These are phyloP conservation scores for Neoniphon sammara DNA, from an alignment of 2,797 vertebrate genomes.

Conservation along the genomic window DNA sequence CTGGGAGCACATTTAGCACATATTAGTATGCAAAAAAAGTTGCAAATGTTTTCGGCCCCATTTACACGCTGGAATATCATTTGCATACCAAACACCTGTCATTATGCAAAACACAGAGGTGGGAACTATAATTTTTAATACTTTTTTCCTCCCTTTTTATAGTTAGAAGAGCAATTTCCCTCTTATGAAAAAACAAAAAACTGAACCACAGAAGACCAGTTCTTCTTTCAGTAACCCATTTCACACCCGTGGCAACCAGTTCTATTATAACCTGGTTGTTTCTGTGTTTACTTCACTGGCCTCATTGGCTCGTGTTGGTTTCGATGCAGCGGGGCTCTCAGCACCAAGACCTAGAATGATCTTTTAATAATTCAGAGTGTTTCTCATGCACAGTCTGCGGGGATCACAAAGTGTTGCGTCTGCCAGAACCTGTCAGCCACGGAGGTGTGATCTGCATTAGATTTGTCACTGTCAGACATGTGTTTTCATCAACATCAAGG, in stretches of 20 bases:
- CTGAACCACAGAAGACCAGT: not conserved
- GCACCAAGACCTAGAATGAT: conserved; percentile 40
- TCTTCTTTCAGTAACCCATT: conserved; percentile 12
- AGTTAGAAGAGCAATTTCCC: not conserved
- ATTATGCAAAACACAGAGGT: conserved; percentile 7
- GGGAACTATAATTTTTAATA: not conserved
- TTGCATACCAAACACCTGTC: conserved; percentile 40
- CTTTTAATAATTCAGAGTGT: conserved; percentile 59
- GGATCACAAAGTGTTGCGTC: conserved; percentile 30
- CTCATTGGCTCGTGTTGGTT: conserved; percentile 42
- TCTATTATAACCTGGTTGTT: not conserved
- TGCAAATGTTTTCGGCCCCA: conserved; percentile 3
- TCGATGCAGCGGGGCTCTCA: conserved; percentile 5
- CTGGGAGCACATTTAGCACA: conserved; percentile 12
- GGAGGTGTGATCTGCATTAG: conserved; percentile 38
- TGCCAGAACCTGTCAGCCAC: conserved; percentile 35
- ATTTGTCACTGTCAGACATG: conserved; percentile 20
- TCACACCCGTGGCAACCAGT: conserved; percentile 1
- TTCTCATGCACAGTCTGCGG: conserved; percentile 32
- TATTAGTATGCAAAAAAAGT: conserved; percentile 22
- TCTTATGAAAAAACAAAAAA: conserved; percentile 27
- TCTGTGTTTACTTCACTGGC: not conserved
- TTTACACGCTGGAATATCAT: conserved; percentile 35
- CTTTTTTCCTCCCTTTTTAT: not conserved
- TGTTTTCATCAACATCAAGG: conserved; percentile 15